Evolutionary conservation across 1,140 invertebrate genomes (phyloP).

Genomic region (Metopolophium dirhodum): DNA sequence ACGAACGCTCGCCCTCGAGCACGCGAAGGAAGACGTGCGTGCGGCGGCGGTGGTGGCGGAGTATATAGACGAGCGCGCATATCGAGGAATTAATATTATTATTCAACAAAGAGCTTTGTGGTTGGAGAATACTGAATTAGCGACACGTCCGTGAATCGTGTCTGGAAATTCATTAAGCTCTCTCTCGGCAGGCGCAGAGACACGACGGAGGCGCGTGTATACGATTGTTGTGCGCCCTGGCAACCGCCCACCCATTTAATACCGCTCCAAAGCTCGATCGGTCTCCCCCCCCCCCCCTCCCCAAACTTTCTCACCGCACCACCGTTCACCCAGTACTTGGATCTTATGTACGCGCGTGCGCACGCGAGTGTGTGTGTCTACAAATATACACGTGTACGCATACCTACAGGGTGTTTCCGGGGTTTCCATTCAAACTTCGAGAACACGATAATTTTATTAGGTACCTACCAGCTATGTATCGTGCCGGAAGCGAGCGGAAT

Average conservation of each 20-base stretch:
- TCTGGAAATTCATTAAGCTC: slow-evolving; percentile 47
- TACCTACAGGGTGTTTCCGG: background rate
- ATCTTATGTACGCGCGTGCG: background rate
- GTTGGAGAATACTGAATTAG: slow-evolving; percentile 41
- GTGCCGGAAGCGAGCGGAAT: background rate
- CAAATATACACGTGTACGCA: no score
- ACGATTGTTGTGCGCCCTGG: background rate
- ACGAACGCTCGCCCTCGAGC: background rate
- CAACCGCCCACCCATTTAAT: background rate
- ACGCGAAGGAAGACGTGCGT: background rate
- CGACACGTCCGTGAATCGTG: slow-evolving; percentile 43
- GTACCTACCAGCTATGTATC: background rate
- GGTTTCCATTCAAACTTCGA: background rate
- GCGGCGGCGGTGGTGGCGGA: no score
- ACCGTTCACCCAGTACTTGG: background rate
- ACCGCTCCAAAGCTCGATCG: background rate
- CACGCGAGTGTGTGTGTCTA: background rate
- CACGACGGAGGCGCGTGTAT: background rate
- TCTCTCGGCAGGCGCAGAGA: background rate
- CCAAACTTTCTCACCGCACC: background rate
- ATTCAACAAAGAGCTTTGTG: slow-evolving; percentile 39
- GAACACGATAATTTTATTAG: background rate
- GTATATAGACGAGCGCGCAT: background rate
- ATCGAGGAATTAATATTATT: slow-evolving; percentile 40
- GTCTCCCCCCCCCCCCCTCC: no score